Conservation (phyloP, 2,888 invertebrate species). For the Amphipyra tragopoginis region DNA sequence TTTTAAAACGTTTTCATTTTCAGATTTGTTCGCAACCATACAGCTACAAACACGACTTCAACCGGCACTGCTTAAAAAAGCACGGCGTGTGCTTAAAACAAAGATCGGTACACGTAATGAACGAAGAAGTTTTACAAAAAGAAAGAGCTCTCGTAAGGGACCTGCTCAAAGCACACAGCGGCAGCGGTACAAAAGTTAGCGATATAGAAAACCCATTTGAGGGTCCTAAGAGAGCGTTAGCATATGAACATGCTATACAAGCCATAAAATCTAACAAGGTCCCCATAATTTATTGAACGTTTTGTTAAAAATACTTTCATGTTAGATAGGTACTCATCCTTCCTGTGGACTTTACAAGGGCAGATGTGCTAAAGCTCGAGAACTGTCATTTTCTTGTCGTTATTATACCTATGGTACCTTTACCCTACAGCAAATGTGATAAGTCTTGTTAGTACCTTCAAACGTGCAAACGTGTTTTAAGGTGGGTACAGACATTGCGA, state of each 20-base stretch:
- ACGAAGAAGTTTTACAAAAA: slow-evolving; percentile 73
- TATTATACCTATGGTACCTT: too few relatives aligned
- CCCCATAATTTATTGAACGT: slow-evolving; percentile 55
- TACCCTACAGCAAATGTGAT: too few relatives aligned
- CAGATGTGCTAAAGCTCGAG: too few relatives aligned
- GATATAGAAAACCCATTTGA: slow-evolving; percentile 71
- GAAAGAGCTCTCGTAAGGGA: slow-evolving; percentile 75
- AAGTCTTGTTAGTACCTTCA: too few relatives aligned
- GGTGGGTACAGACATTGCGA: too few relatives aligned
- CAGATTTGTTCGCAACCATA: slow-evolving; percentile 83
- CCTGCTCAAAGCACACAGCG: slow-evolving; percentile 67
- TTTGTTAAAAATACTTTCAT: slow-evolving; percentile 1
- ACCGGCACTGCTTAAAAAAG: slow-evolving; percentile 80
- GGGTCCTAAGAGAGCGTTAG: slow-evolving; percentile 70
- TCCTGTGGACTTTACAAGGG: too few relatives aligned
- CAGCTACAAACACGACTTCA: slow-evolving; percentile 82
- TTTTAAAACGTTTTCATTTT: slow-evolving; percentile 36
- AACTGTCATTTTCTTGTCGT: too few relatives aligned
- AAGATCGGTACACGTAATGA: slow-evolving; percentile 75
- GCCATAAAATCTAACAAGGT: slow-evolving; percentile 67
- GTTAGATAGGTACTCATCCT: too few relatives aligned
- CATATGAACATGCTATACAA: slow-evolving; percentile 71
- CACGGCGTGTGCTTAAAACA: slow-evolving; percentile 79
- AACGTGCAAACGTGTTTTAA: too few relatives aligned
- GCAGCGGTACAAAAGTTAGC: slow-evolving; percentile 64